Evolutionary conservation across 2,888 invertebrate species (phyloP), one percentile per base, ranked within the genome.

Genomic region (Noctuana brunneofusca): DNA sequence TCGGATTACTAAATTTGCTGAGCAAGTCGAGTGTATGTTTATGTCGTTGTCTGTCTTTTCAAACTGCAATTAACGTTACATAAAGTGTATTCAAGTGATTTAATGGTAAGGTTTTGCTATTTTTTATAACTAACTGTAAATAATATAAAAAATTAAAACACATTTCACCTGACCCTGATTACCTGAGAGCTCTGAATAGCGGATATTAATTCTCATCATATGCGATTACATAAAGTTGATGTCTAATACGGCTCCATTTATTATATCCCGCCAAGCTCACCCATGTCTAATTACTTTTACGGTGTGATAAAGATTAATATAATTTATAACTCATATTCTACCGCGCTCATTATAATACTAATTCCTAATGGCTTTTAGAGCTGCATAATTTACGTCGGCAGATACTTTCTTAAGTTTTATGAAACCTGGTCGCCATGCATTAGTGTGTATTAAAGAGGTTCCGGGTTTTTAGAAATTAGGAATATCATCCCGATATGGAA

Each of bases 1-100:
- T 87, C 79, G 65, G 64, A 73, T 87, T 81, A 78, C 84, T 69
- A 64, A 67, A 70, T 73, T 72, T 68, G 54, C 16, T 14, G 41
- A 58, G 30, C n/a, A 12, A 22, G 20, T 22, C 22, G 22, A 22
- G n/a, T 48, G 48, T 22, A n/a, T 27, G 3, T 22, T 12, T 20
- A 48, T 22, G 2, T n/a, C 3, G 9, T 12, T 46, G n/a, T n/a
- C n/a, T 20, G 20, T 46, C 38, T 16, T 41, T 41, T 8, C 14
- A 14, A 41, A 41, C 38, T 41, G 8, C 8, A 16, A 41, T 6
- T 14, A 41, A 1, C 6, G 38, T 38, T 38, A 14, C n/a, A 4
- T 35, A 30, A 30, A 30, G 9, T 6, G 38, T 38, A 11, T 38
- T 38, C 30, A 30, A 30, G 38, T 14, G 12, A 12, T 35, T n/a